These are phyloP conservation scores for Polylopha cassiicola DNA, from an alignment of 2,888 invertebrate genomes.

Conservation along the genomic window DNA sequence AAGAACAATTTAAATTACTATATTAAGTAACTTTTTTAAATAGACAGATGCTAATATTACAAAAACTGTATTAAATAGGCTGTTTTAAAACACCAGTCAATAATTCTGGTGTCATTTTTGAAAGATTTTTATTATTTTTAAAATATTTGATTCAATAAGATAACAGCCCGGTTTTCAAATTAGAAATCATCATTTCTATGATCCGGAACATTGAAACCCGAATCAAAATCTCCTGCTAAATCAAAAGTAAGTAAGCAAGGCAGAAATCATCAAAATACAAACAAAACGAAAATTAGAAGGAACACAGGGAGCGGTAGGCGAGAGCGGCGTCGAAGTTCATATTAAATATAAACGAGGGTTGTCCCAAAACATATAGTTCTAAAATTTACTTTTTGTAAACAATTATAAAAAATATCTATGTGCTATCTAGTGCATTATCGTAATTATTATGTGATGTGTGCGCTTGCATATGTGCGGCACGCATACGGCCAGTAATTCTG, in stretches of 20 bases:
- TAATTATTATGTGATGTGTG: slow-evolving; percentile 75
- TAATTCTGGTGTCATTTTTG: no score
- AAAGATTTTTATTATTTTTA: no score
- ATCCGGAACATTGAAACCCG: slow-evolving; percentile 35
- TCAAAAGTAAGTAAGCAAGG: slow-evolving; percentile 27
- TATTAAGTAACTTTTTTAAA: no score
- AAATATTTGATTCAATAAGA: no score
- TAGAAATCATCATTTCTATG: slow-evolving; percentile 32
- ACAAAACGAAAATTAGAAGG: slow-evolving; percentile 36
- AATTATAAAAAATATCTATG: slow-evolving; percentile 69
- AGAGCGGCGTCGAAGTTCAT: slow-evolving; percentile 70
- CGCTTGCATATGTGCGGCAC: slow-evolving; percentile 77
- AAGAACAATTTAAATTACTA: no score
- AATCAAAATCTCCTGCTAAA: slow-evolving; percentile 30
- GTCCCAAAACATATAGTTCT: slow-evolving; percentile 75
- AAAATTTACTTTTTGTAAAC: slow-evolving; percentile 56
- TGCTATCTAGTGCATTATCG: slow-evolving; percentile 75
- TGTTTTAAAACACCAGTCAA: no score
- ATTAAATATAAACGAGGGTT: slow-evolving; percentile 72
- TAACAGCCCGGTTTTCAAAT: no score
- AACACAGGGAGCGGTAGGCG: slow-evolving; percentile 62
- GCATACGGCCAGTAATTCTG: slow-evolving; percentile 78
- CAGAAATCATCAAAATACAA: slow-evolving; percentile 34
- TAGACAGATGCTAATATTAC: no score
- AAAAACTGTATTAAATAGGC: no score